A percentile compares a stretch with the other conserved stretches of the same genome.
Conservation (phyloP, 2,888 invertebrate genomes). For the Drosophila borborema region DNA sequence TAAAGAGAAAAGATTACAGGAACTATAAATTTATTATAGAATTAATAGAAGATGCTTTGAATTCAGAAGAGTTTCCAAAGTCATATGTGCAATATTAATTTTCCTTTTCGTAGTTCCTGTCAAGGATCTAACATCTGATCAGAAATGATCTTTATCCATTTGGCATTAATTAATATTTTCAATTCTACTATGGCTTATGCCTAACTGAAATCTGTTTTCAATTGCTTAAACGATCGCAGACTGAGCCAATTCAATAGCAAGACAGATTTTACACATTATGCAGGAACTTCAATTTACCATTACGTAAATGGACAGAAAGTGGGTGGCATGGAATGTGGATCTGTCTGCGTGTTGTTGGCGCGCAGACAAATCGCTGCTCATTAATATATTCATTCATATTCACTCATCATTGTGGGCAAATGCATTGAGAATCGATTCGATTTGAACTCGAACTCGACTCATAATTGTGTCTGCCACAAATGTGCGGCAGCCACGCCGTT, state of each 20-base stretch:
- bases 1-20: not conserved
- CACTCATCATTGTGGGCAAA: slow-evolving; percentile 80
- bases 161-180: not conserved
- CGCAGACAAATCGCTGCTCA: slow-evolving; percentile 83
- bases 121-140: not conserved
- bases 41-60: not conserved
- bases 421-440: slow-evolving; percentile 51
- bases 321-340: not conserved
- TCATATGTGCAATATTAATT: too few species aligned
- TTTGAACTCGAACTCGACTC: slow-evolving; percentile 35
- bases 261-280: slow-evolving; percentile 70
- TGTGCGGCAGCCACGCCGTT: slow-evolving; percentile 50
- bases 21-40: not conserved
- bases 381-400: slow-evolving; percentile 82
- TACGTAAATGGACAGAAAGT: slow-evolving; percentile 66
- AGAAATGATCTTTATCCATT: not conserved
- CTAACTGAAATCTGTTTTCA: slow-evolving; percentile 45
- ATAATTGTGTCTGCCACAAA: slow-evolving; percentile 60
- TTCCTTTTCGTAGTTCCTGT: not conserved
- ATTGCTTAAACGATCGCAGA: slow-evolving; percentile 68
- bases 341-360: slow-evolving; percentile 10
- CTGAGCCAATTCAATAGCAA: slow-evolving; percentile 18
- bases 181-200: slow-evolving; percentile 9
- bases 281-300: slow-evolving; percentile 65
- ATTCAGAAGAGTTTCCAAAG: too few species aligned